Evolutionary conservation across 2,888 invertebrate species (phyloP).

Genomic region (Physocephala rufipes): DNA sequence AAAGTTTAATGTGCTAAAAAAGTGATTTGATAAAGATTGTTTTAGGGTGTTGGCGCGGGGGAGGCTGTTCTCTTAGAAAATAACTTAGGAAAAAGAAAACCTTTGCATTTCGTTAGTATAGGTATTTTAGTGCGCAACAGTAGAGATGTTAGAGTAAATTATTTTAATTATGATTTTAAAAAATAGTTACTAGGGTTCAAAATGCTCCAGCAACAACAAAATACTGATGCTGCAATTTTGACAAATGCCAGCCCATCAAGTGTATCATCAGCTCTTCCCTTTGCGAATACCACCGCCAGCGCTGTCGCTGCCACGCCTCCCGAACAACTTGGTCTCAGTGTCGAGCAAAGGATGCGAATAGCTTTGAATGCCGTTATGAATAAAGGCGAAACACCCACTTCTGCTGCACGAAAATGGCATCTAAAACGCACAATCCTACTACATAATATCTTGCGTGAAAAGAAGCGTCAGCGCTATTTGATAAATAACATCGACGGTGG

Average conservation of each 20-base stretch:
- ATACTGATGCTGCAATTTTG: neutral
- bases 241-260: neutral
- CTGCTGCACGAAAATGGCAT: conserved; percentile 28
- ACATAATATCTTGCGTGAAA: conserved; percentile 10
- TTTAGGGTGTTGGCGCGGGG: too few relatives aligned
- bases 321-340: conserved; percentile 9
- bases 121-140: too few relatives aligned
- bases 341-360: conserved; percentile 17
- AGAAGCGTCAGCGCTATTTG: conserved; percentile 3
- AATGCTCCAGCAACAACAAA: conserved; percentile 17
- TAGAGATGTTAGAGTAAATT: neutral
- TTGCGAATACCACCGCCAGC: neutral
- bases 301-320: neutral
- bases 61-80: too few relatives aligned
- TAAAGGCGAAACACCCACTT: conserved; percentile 31
- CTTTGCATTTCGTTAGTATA: too few relatives aligned
- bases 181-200: too few relatives aligned
- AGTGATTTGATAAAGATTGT: too few relatives aligned
- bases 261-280: neutral
- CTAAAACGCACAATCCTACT: conserved; percentile 21
- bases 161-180: neutral
- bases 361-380: conserved; percentile 22
- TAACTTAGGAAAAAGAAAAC: too few relatives aligned
- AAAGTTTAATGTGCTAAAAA: too few relatives aligned
- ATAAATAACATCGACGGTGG: neutral